Conservation (phyloP, 2,113 vertebrate species). For the Ceyx melanurus region DNA sequence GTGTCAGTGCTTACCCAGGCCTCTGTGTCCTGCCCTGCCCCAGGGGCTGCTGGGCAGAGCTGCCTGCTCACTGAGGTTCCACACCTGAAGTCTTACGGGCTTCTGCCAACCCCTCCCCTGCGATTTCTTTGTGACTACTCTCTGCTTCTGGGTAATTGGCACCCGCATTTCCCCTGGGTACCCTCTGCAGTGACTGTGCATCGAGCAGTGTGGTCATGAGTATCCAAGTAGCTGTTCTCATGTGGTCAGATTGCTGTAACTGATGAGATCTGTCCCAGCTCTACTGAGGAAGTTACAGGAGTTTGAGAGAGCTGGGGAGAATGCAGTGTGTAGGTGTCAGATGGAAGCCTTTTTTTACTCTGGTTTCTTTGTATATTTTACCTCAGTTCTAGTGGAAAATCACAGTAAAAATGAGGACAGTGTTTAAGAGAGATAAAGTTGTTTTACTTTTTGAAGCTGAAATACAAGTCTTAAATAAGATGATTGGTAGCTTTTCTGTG, state of each 20-base stretch:
- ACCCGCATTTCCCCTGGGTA: neutral
- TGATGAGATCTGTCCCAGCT: neutral
- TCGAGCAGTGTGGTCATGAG: neutral
- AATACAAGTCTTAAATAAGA: neutral
- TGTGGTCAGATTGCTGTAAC: neutral
- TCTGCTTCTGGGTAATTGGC: neutral
- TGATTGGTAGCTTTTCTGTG: neutral
- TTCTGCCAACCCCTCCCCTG: neutral
- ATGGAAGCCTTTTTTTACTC: neutral
- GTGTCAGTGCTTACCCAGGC: neutral
- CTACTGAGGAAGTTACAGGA: neutral
- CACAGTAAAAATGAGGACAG: neutral
- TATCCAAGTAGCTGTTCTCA: neutral
- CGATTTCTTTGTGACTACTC: rapidly evolving
- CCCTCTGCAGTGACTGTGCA: neutral
- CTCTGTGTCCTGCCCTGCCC: neutral
- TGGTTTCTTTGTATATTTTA: neutral
- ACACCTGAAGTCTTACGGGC: neutral
- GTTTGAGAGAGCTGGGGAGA: neutral
- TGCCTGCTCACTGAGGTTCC: neutral
- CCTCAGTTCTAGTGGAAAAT: neutral
- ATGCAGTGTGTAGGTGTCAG: neutral
- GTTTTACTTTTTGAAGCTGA: neutral
- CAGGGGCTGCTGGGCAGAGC: neutral
- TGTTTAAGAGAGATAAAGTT: neutral